Evolutionary conservation across 2,797 vertebrate species (phyloP), one percentile per base, ranked within the genome.

Genomic region (Gallinago stenura): DNA sequence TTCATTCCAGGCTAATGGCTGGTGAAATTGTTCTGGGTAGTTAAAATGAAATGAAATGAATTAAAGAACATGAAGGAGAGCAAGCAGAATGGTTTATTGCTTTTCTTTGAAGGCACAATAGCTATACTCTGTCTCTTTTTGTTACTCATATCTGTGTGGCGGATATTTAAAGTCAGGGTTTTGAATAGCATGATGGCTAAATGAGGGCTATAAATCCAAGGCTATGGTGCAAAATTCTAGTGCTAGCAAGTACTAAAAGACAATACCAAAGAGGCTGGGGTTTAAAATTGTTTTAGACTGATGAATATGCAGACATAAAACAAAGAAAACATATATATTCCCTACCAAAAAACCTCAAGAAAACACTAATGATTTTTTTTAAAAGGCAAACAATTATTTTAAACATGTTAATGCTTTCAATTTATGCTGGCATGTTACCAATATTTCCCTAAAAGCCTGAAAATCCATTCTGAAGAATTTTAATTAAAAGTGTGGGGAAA

Each of bases 21-120:
- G 97, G 96, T 97, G 97, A 98, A 98, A 98, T 98, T 98, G 97
- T 98, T 98, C 95, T 97, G 97, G 96, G 97, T 98, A 98, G 97
- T 98, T 98, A 98, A 98, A 98, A 98, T 97, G 95, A 98, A 98
- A 98, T 98, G 97, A 98, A 98, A 98, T 98, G 96, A 98, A 98
- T 98, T 98, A 98, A 98, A 97, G 96, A 98, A 98, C 97, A 98
- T 96, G 96, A 97, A 98, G 93, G 95, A 97, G 95, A 98, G 96
- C 94, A 97, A 97, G 96, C 95, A 95, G 95, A 97, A 97, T 96
- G 90, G 96, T 98, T 98, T 98, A 98, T 98, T 98, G 96, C 97
- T 98, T 97, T 97, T 96, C 97, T 98, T 97, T 98, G 97, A 98
- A 98, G 96, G 90, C 92, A 92, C 97, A 96, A 96, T 97, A 95